Base-by-base conservation (phyloP, 2,888 invertebrate species). In the Pseudeuparius sepicola region DNA sequence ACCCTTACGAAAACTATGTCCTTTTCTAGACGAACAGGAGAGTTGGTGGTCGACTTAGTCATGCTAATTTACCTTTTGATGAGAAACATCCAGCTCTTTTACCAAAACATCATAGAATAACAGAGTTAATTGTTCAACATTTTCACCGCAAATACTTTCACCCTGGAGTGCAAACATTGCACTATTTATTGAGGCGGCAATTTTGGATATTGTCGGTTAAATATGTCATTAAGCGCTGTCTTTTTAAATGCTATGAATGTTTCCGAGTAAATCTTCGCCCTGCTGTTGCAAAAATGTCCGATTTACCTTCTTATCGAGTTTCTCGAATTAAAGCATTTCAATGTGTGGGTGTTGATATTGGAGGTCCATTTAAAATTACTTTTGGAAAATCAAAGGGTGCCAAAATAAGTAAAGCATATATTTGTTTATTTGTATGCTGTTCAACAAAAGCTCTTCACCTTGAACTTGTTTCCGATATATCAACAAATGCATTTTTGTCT, bases 401-500 rank as follows among this genome's bases (percentile, higher is more conserved):
- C 5, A 28, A 28, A 12, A 5, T 14, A 4, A n/a, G n/a, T 5
- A 28, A 28, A 28, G 28, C 7, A 4, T 28, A 28, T 14, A 5
- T 28, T 4, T 13, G 10, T 5, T 13, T 14, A 7, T 28, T 4
- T 12, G 28, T 28, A 5, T 28, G 28, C 14, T 4, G n/a, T 7
- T 13, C 28, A 28, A 28, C 28, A 4, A 28, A 28, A n/a, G 28
- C 7, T 4, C 14, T 28, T 10, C 28, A 28, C 14, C n/a, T 28
- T 5, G 28, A 28, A 14, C 5, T 28, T 4, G 13, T 13, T 28
- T 13, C 13, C 28, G 28, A 28, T 28, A n/a, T 28, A 11, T 13
- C 13, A 13, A 13, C 28, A 4, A 4, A 11, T 12, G 13, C 13
- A 4, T 28, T 12, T 12, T 13, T 28, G n/a, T n/a, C 11, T 4